phyloP scores from a whole-genome alignment of 1,140 invertebrate genomes.

The Xylocopa sonorina region DNA sequence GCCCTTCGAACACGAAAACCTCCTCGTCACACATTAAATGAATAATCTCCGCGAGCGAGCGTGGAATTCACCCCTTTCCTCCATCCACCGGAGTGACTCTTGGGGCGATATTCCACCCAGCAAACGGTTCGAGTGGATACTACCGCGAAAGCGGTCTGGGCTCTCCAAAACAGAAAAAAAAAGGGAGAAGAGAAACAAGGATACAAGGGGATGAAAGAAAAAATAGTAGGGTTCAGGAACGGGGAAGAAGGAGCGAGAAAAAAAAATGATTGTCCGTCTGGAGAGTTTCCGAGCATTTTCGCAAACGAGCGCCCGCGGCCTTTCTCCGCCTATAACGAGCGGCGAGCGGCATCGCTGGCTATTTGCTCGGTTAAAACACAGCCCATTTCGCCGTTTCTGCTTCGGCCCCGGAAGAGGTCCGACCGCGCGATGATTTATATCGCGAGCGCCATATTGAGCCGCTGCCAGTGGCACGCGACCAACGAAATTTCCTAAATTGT shows the following conservation, averaged over 20 bases:
- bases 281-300: constrained; percentile 46
- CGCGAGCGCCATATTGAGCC: constrained; percentile 12
- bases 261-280: constrained; percentile 45
- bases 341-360: constrained; percentile 17
- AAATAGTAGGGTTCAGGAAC: constrained; percentile 11
- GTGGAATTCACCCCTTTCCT: not conserved
- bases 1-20: constrained; percentile 11
- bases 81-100: not conserved
- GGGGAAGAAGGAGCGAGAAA: not conserved
- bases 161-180: not conserved
- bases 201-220: not conserved
- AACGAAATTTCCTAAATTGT: constrained; percentile 24
- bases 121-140: not conserved
- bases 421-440: constrained; percentile 26
- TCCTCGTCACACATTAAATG: constrained; percentile 23
- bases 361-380: constrained; percentile 40
- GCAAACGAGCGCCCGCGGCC: constrained; percentile 40
- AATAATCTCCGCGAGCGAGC: constrained; percentile 2
- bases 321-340: constrained; percentile 37
- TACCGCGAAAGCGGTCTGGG: not conserved
- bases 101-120: not conserved
- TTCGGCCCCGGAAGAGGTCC: not conserved
- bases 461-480: constrained; percentile 35
- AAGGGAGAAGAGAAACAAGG: no score
- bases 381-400: constrained; percentile 28